These are phyloP conservation scores for Cacatua alba DNA, from an alignment of 2,113 vertebrate species.

Conservation along the genomic window DNA sequence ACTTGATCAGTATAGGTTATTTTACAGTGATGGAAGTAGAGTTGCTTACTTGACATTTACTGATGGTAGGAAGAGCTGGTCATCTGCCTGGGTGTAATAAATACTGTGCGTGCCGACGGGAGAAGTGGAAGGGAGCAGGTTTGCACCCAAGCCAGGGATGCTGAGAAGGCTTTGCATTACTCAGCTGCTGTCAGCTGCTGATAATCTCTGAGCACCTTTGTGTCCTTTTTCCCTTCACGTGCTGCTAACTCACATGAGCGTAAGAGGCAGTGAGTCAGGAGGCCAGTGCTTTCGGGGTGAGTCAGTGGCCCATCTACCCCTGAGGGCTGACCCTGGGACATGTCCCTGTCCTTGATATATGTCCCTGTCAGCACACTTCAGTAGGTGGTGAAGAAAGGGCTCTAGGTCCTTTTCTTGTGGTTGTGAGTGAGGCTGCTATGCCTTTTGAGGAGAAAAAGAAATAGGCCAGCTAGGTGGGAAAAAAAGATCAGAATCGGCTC, in stretches of 20 bases:
- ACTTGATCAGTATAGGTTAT: not conserved
- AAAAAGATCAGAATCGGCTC: not conserved
- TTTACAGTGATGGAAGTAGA: not conserved
- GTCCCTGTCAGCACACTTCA: not conserved
- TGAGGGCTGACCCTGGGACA: not conserved
- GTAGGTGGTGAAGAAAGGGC: not conserved
- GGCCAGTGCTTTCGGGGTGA: rapidly evolving
- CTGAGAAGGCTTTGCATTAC: not conserved
- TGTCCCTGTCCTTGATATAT: not conserved
- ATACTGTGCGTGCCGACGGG: not conserved
- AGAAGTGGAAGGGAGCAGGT: not conserved
- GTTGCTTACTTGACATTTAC: not conserved
- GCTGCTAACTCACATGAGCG: rapidly evolving
- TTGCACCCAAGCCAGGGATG: rapidly evolving
- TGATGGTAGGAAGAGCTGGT: not conserved
- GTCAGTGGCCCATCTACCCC: not conserved
- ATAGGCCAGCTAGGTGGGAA: not conserved
- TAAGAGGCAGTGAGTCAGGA: not conserved
- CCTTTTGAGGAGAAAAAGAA: not conserved
- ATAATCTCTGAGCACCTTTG: not conserved
- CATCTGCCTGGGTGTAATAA: not conserved
- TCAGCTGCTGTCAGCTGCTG: not conserved
- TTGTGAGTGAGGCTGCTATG: not conserved
- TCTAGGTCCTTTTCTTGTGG: not conserved
- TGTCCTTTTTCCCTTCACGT: rapidly evolving